Base-by-base conservation (phyloP, 2,888 invertebrate species). In the Macrophya annulata region DNA sequence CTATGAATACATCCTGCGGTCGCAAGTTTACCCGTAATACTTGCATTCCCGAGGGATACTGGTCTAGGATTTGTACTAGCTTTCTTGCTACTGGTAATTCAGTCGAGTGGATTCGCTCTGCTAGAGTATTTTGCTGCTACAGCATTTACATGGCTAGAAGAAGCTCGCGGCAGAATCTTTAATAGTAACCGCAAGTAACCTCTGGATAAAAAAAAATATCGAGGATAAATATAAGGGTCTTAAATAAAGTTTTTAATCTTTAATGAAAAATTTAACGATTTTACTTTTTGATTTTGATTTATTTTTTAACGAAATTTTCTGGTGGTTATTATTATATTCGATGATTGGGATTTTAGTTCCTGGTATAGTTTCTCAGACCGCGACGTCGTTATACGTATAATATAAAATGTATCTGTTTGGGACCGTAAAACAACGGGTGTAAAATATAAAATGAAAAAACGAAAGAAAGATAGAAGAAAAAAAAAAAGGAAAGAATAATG, bases 1-100 rank as follows among this genome's bases (percentile, higher is more conserved):
- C 62, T 31, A 21, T 21, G 71, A 71, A 71, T 71, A 71, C 40
- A 71, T 40, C 71, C 68, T 68, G 68, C 31, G 68, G 68, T 68
- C 25, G 25, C 68, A 15, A 25, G 31, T 15, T 68, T 55, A 68
- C 68, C 15, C 31, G 12, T 31, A 68, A 15, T 25, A 68, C 68
- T 37, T 8, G 31, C 10, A 37, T 68, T 68, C 68, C 25, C 68
- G 31, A 68, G 25, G 31, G 31, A 25, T 25, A 31, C 25, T 6
- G 68, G 68, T 1, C 5, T 68, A 65, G 25, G 65, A 31, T 31
- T 37, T 37, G 25, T 12, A 17, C 68, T 12, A 31, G 31, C 31
- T 68, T 55, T 55, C 55, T 55, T 55, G 8, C 55, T 12, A 1
- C 31, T 5, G 68, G 68, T 68, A 68, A 68, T 68, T 68, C 68